Base-by-base conservation (phyloP, 2,797 vertebrate genomes). In the Acrocephalus scirpaceus region DNA sequence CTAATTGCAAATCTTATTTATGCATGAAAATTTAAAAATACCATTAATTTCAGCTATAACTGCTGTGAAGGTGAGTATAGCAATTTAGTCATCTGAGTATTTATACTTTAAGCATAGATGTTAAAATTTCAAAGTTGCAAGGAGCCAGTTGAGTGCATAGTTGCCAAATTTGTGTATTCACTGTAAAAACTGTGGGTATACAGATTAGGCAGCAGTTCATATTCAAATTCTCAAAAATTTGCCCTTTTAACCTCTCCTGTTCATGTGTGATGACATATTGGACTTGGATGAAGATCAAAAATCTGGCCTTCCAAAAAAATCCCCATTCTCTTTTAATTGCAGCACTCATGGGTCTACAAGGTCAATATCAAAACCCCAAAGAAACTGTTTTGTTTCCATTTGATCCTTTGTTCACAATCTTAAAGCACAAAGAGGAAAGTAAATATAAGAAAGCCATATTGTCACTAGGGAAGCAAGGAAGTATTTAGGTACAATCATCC, bases 241-340 rank as follows among this genome's bases (percentile, higher is more conserved):
- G 40, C 81, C 72, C 89, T 93, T 86, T 92, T 90, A 77, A 89
- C 72, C 65, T 86, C 58, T 91, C 27, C 54, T 89, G 57, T 83
- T 92, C 74, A 30, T 93, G 51, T 76, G 56, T 87, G 86, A 82
- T 97, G 93, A 96, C 84, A 87, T 88, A 75, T 32, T 91, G 47
- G 87, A 86, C 82, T 94, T 94, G 88, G 69, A 89, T 54, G 51
- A 51, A 87, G 78, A 85, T 77, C 88, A 92, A 91, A 92, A 95
- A 85, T 89, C 81, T 86, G 65, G 64, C 48, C 61, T 86, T 91
- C 72, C 82, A 91, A 22, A 34, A 26, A 91, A 81, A 48, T 9
- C 7, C 53, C 60, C 61, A 22, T 91, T 88, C 36, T 57, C 56
- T 79, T 92, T 86, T 67, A 91, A 74, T 65, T 83, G 81, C 57